phyloP scores from a whole-genome alignment of 2,113 vertebrate species.

The Dipodomys spectabilis region DNA sequence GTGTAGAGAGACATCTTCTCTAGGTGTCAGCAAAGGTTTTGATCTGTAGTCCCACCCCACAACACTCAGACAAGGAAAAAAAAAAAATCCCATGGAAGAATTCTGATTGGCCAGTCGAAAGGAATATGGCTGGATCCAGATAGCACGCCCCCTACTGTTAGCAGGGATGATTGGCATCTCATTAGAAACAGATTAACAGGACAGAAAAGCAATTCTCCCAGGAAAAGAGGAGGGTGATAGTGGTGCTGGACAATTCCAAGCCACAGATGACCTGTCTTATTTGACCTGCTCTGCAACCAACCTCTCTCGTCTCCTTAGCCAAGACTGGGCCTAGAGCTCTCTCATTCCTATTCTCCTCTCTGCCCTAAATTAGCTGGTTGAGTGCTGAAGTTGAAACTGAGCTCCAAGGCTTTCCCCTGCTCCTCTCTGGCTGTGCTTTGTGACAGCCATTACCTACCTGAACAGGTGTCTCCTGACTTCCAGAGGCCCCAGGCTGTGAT shows the following conservation, averaged over 20 bases:
- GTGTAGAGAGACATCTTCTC: not conserved
- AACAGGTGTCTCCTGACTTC: conserved; percentile 58
- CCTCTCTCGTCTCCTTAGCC: not conserved
- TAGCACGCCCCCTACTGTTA: not conserved
- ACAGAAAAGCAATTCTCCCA: not conserved
- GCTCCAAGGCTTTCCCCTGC: not conserved
- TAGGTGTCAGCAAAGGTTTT: not conserved
- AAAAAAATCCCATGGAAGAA: not conserved
- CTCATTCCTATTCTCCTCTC: not conserved
- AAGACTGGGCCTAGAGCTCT: not conserved
- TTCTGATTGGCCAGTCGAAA: not conserved
- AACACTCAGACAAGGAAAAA: not conserved
- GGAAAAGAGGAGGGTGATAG: not conserved
- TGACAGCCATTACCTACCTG: conserved; percentile 54
- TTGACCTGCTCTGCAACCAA: not conserved
- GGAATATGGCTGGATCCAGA: not conserved
- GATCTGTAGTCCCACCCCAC: not conserved
- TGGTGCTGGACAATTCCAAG: not conserved
- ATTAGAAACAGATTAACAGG: not conserved
- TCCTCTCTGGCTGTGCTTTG: not conserved
- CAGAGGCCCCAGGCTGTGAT: conserved; percentile 57
- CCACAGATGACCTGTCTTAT: not conserved
- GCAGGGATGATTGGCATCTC: not conserved
- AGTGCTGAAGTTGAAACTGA: not conserved
- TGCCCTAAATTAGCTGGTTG: conserved; percentile 10